Base-by-base conservation (phyloP, 2,888 invertebrate genomes). In the Pollenia labialis region DNA sequence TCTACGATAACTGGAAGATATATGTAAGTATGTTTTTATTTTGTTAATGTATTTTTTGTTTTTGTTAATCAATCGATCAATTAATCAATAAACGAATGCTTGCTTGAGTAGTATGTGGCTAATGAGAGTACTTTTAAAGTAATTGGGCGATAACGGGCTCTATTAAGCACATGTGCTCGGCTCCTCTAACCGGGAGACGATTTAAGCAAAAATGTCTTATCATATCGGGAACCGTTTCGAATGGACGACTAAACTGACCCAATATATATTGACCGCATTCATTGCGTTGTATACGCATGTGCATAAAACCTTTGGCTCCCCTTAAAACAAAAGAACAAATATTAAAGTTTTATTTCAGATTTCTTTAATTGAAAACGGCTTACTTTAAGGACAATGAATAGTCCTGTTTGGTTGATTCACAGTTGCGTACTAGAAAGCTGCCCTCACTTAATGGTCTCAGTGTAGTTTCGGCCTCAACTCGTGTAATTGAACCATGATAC, bases 351-450 rank as follows among this genome's bases (percentile, higher is more conserved):
- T n/a, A 18, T 32, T 80, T 50, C 16, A 52, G 4, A 14, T 60
- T 0, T 14, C 1, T 52, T 18, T n/a, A 58, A 8, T 3, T n/a
- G 12, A 32, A 52, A 16, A 58, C 46, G 40, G 95, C 97, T 96
- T 95, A 99, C 99, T 99, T 99, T 90, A 99, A 95, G 89, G 98
- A 98, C 81, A 99, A 95, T 14, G 98, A 98, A 93, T 97, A 99
- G 94, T 98, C 98, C 92, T 97, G 97, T 93, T 97, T 97, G 69
- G 97, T 97, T 81, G 98, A 98, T 94, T 99, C 98, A 93, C 98
- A 98, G 93, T 98, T 97, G 90, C 99, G 95, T 82, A 99, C 98
- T 90, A 99, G 95, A 94, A 98, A 99, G 91, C 98, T 98, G 88
- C 99, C 99, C 94, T 99, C 98, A 89, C 95, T 95, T 72, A 97